These are phyloP conservation scores for Bombus difficillimus DNA, from an alignment of 1,140 invertebrate species.

Conservation along the genomic window DNA sequence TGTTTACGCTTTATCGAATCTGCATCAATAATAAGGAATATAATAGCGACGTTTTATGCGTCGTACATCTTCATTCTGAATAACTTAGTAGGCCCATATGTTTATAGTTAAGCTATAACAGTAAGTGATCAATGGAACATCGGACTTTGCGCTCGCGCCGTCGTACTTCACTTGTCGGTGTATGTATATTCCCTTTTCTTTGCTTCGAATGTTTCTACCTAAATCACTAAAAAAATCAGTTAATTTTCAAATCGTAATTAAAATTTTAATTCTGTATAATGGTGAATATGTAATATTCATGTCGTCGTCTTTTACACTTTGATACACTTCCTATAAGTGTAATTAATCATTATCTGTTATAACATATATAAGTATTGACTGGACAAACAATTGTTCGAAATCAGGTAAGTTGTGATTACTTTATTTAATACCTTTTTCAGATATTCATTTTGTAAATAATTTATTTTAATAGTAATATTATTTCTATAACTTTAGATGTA, in stretches of 20 bases:
- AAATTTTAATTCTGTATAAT: conserved; percentile 24
- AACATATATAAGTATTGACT: conserved; percentile 25
- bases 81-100: conserved; percentile 47
- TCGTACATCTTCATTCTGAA: conserved; percentile 32
- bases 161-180: conserved; percentile 12
- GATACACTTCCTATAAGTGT: conserved; percentile 6
- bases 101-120: conserved; percentile 54
- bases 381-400: conserved; percentile 23
- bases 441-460: not conserved
- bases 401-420: conserved; percentile 33
- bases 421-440: conserved; percentile 30
- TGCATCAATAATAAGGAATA: not conserved
- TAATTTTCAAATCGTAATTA: not conserved
- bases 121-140: conserved; percentile 61
- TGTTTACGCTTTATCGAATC: not conserved
- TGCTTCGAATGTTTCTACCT: conserved; percentile 39
- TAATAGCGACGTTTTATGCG: conserved; percentile 3
- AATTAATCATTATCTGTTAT: conserved; percentile 32
- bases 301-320: not conserved
- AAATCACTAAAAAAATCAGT: conserved; percentile 11
- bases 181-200: conserved; percentile 10
- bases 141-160: conserved; percentile 53
- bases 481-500: not conserved
- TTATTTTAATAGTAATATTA: not conserved
- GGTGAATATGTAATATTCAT: not conserved